Base-by-base conservation (phyloP, 2,113 vertebrate genomes). In the Beaufortia kweichowensis region DNA sequence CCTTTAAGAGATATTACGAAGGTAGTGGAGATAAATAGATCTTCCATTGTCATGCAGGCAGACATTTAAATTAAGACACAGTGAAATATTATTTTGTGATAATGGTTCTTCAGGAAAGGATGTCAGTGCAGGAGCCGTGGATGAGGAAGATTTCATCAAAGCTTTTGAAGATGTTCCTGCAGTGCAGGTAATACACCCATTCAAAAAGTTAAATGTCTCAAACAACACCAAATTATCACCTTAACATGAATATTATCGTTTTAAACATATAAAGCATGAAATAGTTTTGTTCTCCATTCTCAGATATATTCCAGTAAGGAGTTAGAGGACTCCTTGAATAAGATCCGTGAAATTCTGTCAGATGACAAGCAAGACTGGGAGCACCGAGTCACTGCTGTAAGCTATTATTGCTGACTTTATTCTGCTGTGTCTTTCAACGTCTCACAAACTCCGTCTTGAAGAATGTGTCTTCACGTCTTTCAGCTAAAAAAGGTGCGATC, bases 321-420 rank as follows among this genome's bases (percentile, higher is more conserved):
- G 79, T 85, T 99, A 11, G 97, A 99, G 82, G 97, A 99, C 81
- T 95, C 96, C 57, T 87, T 99, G 86, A 91, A 91, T 68, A 99
- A 99, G 90, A 93, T 97, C 86, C 91, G 95, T 85, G 97, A 99
- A 83, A 92, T 98, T 64, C 79, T 99, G 0, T 96, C 95, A 41
- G 97, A 99, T 83, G 97, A 99, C 66, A 99, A 99, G 66, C 96
- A 98, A 3, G 97, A 98, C 86, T 99, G 97, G 97, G 97, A 99
- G 68, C 96, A 98, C 86, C 91, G 97, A 84, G 95, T 99, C 43
- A 86, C 87, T 0, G 97, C 97, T 50, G 97, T 99, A 91, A 95
- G 87, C 50, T 2, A 55, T 46, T 24, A 3, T 15, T 64, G 17
- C 15, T 43, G 7, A 10, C 15, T 23, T 14, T 1, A 6, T 39